Evolutionary conservation across 2,888 invertebrate genomes (phyloP), one percentile per base, ranked within the genome.

Genomic region (Acronicta psi): DNA sequence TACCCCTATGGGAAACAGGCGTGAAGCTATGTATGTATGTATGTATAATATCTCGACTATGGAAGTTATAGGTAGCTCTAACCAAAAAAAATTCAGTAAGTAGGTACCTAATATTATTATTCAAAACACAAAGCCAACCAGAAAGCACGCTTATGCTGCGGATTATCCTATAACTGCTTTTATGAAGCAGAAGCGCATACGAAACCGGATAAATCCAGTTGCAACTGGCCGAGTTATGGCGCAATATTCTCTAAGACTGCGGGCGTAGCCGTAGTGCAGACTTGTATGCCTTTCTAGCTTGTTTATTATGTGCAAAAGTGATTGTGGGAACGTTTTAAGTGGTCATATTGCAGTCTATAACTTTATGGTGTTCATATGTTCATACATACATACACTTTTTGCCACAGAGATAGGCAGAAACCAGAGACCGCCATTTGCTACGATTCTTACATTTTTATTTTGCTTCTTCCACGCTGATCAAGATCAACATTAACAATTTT

Each of bases 141-240:
- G 47, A 57, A 63, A 62, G 34, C 64, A 54, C 51, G 72, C 59
- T 68, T 70, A 59, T 59, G 46, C 63, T 41, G 41, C 46, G 67
- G 75, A 74, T 77, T 77, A 76, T 73, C 64, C 54, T 49, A 29
- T 76, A 80, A 80, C 75, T 77, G 77, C 69, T 67, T 77, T 79
- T 77, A 81, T 75, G 69, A 79, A 78, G 79, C 70, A 60, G 69
- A 44, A 34, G 59, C 45, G 61, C 64, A 58, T 58, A 73, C 57
- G 69, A 69, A 75, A 73, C 63, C 45, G 64, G 69, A 69, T 72
- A 76, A 74, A 71, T 69, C 74, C 62, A 64, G 68, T 69, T 65
- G 36, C 55, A 47, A 60, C 62, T 36, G 31, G 57, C 41, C 55
- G 49, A 71, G 57, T 72, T 77, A 70, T 66, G 67, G 51, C 44